Percentiles rank a stretch among this genome's conserved stretches.
phyloP scores from a whole-genome alignment of 23 tunicate genomes.

The Styela plicata region DNA sequence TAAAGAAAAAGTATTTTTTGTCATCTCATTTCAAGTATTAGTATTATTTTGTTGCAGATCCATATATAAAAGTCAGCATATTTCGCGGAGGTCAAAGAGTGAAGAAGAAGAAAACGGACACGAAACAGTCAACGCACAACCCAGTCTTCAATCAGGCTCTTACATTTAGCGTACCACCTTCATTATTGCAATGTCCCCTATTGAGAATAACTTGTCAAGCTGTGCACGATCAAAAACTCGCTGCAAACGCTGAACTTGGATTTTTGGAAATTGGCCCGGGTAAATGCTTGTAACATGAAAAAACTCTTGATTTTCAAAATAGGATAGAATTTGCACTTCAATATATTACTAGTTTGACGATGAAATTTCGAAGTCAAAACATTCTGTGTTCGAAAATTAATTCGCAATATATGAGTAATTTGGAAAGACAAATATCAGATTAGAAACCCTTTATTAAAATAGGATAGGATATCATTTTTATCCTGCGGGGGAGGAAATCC shows the following conservation, averaged over 20 bases:
- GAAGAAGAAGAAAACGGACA: slow-evolving; percentile 55
- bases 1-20: too few species aligned
- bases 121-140: slow-evolving; percentile 17
- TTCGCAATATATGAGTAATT: too few species aligned
- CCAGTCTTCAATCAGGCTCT: slow-evolving; percentile 63
- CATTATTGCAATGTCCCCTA: slow-evolving; percentile 29
- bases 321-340: too few species aligned
- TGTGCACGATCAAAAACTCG: slow-evolving; percentile 47
- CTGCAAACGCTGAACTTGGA: slow-evolving; percentile 36
- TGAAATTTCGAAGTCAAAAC: too few species aligned
- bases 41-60: slow-evolving; percentile 40
- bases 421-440: too few species aligned
- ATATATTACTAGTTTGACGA: too few species aligned
- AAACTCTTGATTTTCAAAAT: background rate
- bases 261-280: slow-evolving; percentile 44
- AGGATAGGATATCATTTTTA: too few species aligned
- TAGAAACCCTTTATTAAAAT: too few species aligned
- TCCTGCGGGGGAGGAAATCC: too few species aligned
- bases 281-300: background rate
- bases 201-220: slow-evolving; percentile 33
- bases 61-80: slow-evolving; percentile 45
- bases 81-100: slow-evolving; percentile 33
- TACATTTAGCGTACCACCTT: slow-evolving; percentile 38
- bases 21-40: too few species aligned
- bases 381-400: too few species aligned